Evolutionary conservation across 2,888 invertebrate species (phyloP).

Genomic region (Osmoderma eremita): DNA sequence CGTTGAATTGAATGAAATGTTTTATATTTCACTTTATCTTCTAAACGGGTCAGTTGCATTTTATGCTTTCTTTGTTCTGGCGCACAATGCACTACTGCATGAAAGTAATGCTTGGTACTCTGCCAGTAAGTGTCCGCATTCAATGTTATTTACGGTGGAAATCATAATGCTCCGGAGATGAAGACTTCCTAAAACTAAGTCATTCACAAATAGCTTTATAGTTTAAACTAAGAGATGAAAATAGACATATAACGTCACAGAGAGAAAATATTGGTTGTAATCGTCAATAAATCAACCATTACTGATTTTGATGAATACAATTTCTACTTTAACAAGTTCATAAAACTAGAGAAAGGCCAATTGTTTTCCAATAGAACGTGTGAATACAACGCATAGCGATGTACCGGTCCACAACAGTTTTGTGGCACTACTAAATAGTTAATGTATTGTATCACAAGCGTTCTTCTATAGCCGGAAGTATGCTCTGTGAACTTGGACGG

Average conservation of each 20-base stretch:
- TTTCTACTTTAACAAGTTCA: no score
- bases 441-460: constrained; percentile 20
- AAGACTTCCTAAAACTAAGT: background rate
- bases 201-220: no score
- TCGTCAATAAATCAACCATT: no score
- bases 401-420: constrained; percentile 8
- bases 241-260: no score
- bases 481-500: constrained; percentile 28
- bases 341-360: constrained; percentile 8
- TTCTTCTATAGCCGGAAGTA: constrained; percentile 27
- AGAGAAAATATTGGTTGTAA: no score
- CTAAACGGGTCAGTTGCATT: constrained; percentile 20
- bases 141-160: constrained; percentile 10
- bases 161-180: background rate
- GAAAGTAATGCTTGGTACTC: constrained; percentile 7
- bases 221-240: no score
- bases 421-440: background rate
- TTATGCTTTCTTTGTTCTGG: constrained; percentile 11
- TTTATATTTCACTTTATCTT: background rate
- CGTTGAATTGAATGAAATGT: constrained; percentile 20
- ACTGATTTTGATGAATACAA: no score
- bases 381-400: background rate
- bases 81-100: background rate
- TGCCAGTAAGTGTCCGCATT: constrained; percentile 5
- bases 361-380: no score